Evolutionary conservation across 2,113 vertebrate species (phyloP), one percentile per base, ranked within the genome.

Genomic region (Mobula hypostoma): DNA sequence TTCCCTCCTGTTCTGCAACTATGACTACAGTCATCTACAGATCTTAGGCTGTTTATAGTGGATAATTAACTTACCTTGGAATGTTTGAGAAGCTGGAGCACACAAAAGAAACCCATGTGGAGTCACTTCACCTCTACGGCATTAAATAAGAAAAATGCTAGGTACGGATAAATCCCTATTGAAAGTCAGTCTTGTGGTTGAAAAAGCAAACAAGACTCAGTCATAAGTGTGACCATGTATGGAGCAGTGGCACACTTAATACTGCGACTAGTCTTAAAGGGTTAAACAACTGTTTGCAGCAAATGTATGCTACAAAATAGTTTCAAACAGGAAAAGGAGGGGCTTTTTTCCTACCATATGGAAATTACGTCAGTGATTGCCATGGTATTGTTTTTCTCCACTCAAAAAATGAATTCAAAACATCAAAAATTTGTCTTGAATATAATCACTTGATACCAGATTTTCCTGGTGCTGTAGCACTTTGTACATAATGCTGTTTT

Each of bases 291-390:
- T 74, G 56, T 93, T 40, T 56, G 40, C 9, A 93, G 48, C 17
- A 93, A 90, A 56, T 36, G 72, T 48, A 56, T 56, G 36, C 32
- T 56, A 7, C 32, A 74, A 93, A 15, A 48, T 72, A 56, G 70
- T 48, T 74, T 21, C 56, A 36, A 93, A 74, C 91, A 93, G 91
- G 91, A 93, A 93, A 93, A 93, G 91, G 36, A 56, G 91, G 68
- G 19, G 17, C 24, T 93, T 93, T 61, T 48, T 74, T 48, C 68
- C 70, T 36, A 56, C 40, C 15, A 21, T 56, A 93, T 48, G 68
- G 91, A 72, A 74, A 74, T 93, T 27, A 24, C 40, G 70, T 72
- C 91, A 93, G 32, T 0, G n/a, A 70, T 72, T 70, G 36, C 21
- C 21, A 24, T 32, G 7, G 91, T 72, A 21, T 74, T 29, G 21